Evolutionary conservation across 2,888 invertebrate genomes (phyloP).

Genomic region (Aphodius granarius): DNA sequence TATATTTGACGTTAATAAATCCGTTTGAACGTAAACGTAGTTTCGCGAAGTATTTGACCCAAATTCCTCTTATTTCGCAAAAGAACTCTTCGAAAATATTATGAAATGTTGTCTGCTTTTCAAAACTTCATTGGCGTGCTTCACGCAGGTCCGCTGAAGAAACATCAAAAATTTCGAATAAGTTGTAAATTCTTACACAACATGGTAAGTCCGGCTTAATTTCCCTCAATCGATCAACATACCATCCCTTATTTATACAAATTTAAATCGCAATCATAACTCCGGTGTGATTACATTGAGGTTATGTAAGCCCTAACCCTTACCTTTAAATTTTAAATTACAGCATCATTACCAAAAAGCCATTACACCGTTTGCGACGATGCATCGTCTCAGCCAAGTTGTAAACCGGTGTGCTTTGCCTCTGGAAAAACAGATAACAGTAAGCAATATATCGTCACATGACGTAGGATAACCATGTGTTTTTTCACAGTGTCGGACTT

Average conservation of each 20-base stretch:
- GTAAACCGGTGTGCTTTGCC: constrained; percentile 20
- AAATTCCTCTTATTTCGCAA: background rate
- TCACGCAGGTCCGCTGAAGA: constrained; percentile 6
- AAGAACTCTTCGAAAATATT: background rate
- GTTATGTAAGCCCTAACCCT: constrained; percentile 25
- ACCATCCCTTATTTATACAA: constrained; percentile 2
- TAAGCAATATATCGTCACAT: constrained; percentile 27
- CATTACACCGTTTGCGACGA: constrained; percentile 26
- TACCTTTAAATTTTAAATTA: constrained; percentile 19
- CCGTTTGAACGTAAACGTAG: background rate
- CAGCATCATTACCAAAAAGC: constrained; percentile 33
- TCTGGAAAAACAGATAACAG: constrained; percentile 31
- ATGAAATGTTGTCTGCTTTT: constrained; percentile 6
- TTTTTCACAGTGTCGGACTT: constrained; percentile 49
- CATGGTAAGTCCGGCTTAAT: constrained; percentile 23
- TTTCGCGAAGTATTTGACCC: background rate
- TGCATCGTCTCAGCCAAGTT: constrained; percentile 35
- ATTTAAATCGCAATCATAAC: background rate
- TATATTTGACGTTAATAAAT: background rate
- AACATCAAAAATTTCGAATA: constrained; percentile 16
- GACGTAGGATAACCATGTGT: background rate
- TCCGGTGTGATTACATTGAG: constrained; percentile 16
- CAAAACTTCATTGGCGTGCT: constrained; percentile 15
- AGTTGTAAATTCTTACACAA: constrained; percentile 10
- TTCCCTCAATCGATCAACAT: background rate